A percentile compares a stretch with the other conserved stretches of the same genome.
phyloP scores from a whole-genome alignment of 1,140 invertebrate species.

The Listronotus bonariensis region DNA sequence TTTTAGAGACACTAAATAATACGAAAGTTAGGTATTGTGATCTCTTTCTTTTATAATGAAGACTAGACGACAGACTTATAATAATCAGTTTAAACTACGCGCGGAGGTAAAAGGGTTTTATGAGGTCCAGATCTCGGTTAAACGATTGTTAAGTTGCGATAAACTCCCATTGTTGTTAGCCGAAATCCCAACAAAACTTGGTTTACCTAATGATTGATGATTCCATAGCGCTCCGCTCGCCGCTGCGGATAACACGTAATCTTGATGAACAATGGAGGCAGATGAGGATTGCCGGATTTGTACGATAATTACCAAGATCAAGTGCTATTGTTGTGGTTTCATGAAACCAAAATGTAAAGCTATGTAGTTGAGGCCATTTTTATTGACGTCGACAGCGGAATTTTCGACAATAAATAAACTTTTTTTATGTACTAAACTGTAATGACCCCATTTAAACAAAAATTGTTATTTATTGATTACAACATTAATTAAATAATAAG shows the following conservation, averaged over 20 bases:
- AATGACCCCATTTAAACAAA: no score
- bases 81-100: neutral
- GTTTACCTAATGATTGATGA: constrained; percentile 45
- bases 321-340: constrained; percentile 33
- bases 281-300: constrained; percentile 38
- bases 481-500: no score
- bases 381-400: no score
- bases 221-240: constrained; percentile 28
- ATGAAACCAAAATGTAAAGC: constrained; percentile 10
- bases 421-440: no score
- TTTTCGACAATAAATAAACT: no score
- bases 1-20: no score
- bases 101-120: constrained; percentile 11
- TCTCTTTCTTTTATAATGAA: neutral
- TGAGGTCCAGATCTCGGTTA: constrained; percentile 31
- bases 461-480: no score
- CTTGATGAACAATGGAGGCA: constrained; percentile 39
- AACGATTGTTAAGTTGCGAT: constrained; percentile 34
- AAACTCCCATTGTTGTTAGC: constrained; percentile 41
- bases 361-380: no score
- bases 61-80: constrained; percentile 14
- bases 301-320: constrained; percentile 36
- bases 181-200: constrained; percentile 43
- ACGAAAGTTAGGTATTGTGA: no score
- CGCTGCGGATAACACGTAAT: constrained; percentile 38